phyloP scores from a whole-genome alignment of 2,113 vertebrate genomes.

The Mobula birostris region DNA sequence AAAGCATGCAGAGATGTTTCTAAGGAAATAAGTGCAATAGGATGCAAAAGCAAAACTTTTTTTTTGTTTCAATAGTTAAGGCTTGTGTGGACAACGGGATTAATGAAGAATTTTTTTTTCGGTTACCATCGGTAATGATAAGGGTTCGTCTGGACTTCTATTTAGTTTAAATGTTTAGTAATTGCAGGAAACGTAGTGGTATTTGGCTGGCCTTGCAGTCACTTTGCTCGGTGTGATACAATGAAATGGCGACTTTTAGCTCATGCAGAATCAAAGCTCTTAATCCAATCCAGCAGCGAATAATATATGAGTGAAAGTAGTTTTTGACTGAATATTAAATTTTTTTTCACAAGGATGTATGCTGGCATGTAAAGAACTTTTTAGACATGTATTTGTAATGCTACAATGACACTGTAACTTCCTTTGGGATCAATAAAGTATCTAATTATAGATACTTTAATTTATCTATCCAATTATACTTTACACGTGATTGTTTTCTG shows the following conservation, averaged over 20 bases:
- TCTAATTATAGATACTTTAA: no score
- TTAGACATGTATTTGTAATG: not conserved
- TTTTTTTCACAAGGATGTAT: no score
- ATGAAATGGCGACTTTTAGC: not conserved
- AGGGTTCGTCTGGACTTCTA: not conserved
- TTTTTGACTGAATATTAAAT: not conserved
- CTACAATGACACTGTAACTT: no score
- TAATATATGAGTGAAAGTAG: not conserved
- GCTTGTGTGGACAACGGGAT: not conserved
- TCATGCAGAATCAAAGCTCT: not conserved
- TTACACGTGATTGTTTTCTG: no score
- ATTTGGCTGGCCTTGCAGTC: not conserved
- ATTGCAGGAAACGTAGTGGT: not conserved
- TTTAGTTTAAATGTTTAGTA: not conserved
- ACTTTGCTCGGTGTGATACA: not conserved
- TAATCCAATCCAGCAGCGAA: not conserved
- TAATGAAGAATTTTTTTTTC: not conserved
- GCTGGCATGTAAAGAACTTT: not conserved
- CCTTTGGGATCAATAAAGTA: no score
- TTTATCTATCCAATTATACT: not conserved
- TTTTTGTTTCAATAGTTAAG: not conserved
- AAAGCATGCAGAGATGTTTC: not conserved
- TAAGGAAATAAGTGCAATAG: not conserved
- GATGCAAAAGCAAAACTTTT: not conserved
- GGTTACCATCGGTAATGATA: not conserved